These are phyloP conservation scores for Mycalesis mineus DNA, from an alignment of 2,888 invertebrate genomes.

Conservation along the genomic window DNA sequence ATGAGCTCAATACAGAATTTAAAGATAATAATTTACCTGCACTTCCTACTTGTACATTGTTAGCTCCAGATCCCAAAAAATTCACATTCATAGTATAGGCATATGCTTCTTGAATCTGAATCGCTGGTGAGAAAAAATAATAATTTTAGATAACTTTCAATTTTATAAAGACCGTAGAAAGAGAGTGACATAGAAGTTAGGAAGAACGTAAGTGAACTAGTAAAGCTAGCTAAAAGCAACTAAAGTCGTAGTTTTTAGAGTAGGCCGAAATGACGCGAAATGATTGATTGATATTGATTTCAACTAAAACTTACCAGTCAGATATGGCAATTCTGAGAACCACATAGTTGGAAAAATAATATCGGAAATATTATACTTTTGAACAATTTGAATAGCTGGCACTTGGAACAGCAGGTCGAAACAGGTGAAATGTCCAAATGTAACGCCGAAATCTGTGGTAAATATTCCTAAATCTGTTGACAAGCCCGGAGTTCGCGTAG, in stretches of 20 bases:
- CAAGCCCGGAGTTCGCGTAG: constrained; percentile 71
- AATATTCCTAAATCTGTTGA: constrained; percentile 80
- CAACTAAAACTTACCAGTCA: constrained; percentile 74
- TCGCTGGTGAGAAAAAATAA: constrained; percentile 54
- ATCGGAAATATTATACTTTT: constrained; percentile 75
- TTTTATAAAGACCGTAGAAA: too few relatives aligned
- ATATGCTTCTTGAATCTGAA: constrained; percentile 84
- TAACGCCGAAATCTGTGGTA: constrained; percentile 85
- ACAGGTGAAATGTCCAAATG: constrained; percentile 88
- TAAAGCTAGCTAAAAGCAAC: too few relatives aligned
- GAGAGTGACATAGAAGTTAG: too few relatives aligned
- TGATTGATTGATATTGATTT: too few relatives aligned
- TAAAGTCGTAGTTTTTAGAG: too few relatives aligned
- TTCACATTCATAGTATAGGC: constrained; percentile 82
- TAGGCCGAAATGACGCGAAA: too few relatives aligned
- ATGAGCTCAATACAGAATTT: too few relatives aligned
- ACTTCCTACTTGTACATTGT: constrained; percentile 77
- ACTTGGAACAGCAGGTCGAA: constrained; percentile 88
- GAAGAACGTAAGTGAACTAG: too few relatives aligned
- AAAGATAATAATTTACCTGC: constrained; percentile 55
- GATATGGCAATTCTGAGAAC: constrained; percentile 89
- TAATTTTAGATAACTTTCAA: too few relatives aligned
- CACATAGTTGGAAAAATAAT: constrained; percentile 86
- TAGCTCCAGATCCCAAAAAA: constrained; percentile 84
- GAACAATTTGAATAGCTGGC: constrained; percentile 80